phyloP scores from a whole-genome alignment of 2,113 vertebrate genomes.

The Trichomycterus rosablanca region DNA sequence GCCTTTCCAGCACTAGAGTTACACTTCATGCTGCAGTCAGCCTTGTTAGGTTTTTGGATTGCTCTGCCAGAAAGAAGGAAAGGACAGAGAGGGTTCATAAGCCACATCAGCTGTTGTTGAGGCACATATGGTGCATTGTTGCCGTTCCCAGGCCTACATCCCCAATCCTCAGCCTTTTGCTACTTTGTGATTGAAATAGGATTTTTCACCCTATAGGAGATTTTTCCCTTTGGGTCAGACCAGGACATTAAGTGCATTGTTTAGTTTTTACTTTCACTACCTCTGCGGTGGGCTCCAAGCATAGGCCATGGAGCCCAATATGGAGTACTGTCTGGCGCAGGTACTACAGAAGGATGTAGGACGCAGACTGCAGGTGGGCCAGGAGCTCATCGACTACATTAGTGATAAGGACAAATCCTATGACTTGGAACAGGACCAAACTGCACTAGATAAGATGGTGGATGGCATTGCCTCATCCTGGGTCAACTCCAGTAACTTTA shows the following conservation, averaged over 20 bases:
- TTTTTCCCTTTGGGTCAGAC: conserved; percentile 39
- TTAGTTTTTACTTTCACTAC: conserved; percentile 23
- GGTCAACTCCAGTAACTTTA: conserved; percentile 98
- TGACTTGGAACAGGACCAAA: conserved; percentile 95
- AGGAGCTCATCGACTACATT: conserved; percentile 92
- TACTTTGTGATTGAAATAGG: conserved; percentile 71
- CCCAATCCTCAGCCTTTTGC: conserved; percentile 73
- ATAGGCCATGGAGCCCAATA: conserved; percentile 80
- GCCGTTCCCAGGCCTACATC: conserved; percentile 86
- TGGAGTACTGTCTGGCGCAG: conserved; percentile 89
- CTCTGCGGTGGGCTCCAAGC: conserved; percentile 31
- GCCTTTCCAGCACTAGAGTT: conserved; percentile 55
- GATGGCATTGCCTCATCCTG: conserved; percentile 91
- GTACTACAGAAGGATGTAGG: conserved; percentile 96
- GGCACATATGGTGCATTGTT: conserved; percentile 98
- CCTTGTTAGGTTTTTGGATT: conserved; percentile 75
- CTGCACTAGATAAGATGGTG: conserved; percentile 92
- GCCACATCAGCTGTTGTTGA: conserved; percentile 85
- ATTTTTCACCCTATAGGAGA: conserved; percentile 54
- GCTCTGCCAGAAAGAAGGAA: conserved; percentile 57
- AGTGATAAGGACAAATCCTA: conserved; percentile 86
- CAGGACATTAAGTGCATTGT: conserved; percentile 37
- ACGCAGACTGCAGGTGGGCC: conserved; percentile 89
- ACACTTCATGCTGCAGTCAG: conserved; percentile 50
- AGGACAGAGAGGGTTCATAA: conserved; percentile 49